These are phyloP conservation scores for Scomber japonicus DNA, from an alignment of 2,113 vertebrate genomes.

Conservation along the genomic window DNA sequence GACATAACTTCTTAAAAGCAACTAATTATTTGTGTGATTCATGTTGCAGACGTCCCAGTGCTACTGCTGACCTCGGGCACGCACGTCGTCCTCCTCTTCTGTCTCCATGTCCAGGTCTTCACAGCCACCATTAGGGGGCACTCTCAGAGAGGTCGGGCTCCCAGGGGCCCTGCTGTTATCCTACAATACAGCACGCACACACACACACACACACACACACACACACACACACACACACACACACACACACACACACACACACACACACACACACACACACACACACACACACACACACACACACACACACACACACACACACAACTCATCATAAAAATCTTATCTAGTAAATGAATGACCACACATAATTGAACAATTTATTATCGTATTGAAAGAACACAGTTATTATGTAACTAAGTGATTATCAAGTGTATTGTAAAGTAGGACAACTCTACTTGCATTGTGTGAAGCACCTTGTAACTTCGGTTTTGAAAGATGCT, in stretches of 20 bases:
- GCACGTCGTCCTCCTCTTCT: constrained; percentile 94
- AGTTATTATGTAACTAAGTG: too few species aligned
- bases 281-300: neutral
- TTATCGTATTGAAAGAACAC: neutral
- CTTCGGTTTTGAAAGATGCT: too few species aligned
- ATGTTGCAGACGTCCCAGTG: neutral
- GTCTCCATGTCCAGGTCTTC: constrained; percentile 95
- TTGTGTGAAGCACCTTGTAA: too few species aligned
- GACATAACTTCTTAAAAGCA: neutral
- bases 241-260: neutral
- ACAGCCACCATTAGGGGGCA: constrained; percentile 88
- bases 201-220: too few species aligned
- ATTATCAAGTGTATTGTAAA: neutral
- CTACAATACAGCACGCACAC: constrained; percentile 18
- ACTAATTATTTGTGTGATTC: neutral
- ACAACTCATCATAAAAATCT: constrained; percentile 6
- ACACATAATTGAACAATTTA: neutral
- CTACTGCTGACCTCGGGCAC: constrained; percentile 88
- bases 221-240: neutral
- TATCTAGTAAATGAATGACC: constrained; percentile 35
- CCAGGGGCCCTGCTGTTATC: constrained; percentile 88
- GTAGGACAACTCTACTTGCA: too few species aligned
- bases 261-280: neutral
- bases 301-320: neutral
- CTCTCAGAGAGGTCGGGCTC: constrained; percentile 90